phyloP scores from a whole-genome alignment of 2,797 vertebrate species.

The Anabacerthia variegaticeps region DNA sequence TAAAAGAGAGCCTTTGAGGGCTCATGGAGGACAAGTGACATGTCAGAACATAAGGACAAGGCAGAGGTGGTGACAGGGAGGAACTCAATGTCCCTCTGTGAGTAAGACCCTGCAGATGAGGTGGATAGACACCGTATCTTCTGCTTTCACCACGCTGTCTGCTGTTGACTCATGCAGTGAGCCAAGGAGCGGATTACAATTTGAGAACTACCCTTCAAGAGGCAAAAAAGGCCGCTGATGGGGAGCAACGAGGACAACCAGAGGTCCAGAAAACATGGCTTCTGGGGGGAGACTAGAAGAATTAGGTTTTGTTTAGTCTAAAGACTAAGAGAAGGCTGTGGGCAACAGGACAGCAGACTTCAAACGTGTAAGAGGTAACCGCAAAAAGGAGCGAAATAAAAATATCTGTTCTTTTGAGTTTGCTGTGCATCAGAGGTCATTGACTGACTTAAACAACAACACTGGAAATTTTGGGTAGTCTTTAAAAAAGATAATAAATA shows the following conservation, averaged over 20 bases:
- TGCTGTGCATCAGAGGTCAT: conserved; percentile 16
- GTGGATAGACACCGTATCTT: neutral
- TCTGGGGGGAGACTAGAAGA: neutral
- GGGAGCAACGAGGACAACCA: neutral
- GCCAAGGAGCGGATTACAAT: neutral
- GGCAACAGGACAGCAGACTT: conserved; percentile 2
- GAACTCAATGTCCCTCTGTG: neutral
- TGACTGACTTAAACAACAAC: conserved; percentile 21
- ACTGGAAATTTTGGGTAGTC: conserved; percentile 7
- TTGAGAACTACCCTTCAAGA: neutral
- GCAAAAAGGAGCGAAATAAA: conserved; percentile 1
- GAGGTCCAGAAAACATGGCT: neutral
- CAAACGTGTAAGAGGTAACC: conserved; percentile 27
- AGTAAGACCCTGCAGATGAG: neutral
- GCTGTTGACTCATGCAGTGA: neutral
- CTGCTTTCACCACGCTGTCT: neutral
- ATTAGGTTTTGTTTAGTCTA: conserved; percentile 62
- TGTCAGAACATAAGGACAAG: neutral
- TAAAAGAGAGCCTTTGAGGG: neutral
- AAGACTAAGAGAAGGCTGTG: neutral
- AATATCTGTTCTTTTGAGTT: neutral
- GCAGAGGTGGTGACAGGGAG: neutral
- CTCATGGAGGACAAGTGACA: neutral
- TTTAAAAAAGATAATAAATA: conserved; percentile 47
- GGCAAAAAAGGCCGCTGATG: neutral